Conservation (phyloP, 2,888 invertebrate species). For the Standfussiana lucernea region DNA sequence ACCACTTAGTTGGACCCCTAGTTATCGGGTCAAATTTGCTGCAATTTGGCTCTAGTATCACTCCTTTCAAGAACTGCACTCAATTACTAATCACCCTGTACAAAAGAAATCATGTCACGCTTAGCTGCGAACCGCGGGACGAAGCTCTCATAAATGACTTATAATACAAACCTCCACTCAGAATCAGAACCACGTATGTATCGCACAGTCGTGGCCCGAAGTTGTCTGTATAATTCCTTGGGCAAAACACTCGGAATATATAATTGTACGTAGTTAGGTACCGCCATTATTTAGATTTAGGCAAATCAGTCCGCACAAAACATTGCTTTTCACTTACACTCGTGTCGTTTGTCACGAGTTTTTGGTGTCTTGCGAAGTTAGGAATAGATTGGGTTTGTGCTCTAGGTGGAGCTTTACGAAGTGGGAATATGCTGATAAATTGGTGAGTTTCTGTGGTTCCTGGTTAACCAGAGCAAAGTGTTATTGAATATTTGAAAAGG, state of each 20-base stretch:
- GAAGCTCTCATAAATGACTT: not conserved
- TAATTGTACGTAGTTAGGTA: slow-evolving; percentile 81
- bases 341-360: slow-evolving; percentile 85
- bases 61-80: too few species aligned
- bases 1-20: too few species aligned
- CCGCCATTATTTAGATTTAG: slow-evolving; percentile 89
- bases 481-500: not conserved
- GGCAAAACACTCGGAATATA: slow-evolving; percentile 82
- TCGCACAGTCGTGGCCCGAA: slow-evolving; percentile 61
- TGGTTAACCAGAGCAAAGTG: not conserved
- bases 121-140: not conserved
- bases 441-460: not conserved
- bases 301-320: slow-evolving; percentile 86
- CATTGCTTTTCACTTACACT: slow-evolving; percentile 88
- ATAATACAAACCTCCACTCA: slow-evolving; percentile 1
- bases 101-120: not conserved
- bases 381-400: slow-evolving; percentile 56
- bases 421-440: slow-evolving; percentile 2
- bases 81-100: too few species aligned
- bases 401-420: slow-evolving; percentile 27
- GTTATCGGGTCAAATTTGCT: too few species aligned
- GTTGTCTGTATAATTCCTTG: slow-evolving; percentile 76
- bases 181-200: slow-evolving; percentile 56
- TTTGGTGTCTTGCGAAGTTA: slow-evolving; percentile 76
- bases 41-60: too few species aligned